Base-by-base conservation (phyloP, 2,888 invertebrate genomes). In the Epinotia brunnichana region DNA sequence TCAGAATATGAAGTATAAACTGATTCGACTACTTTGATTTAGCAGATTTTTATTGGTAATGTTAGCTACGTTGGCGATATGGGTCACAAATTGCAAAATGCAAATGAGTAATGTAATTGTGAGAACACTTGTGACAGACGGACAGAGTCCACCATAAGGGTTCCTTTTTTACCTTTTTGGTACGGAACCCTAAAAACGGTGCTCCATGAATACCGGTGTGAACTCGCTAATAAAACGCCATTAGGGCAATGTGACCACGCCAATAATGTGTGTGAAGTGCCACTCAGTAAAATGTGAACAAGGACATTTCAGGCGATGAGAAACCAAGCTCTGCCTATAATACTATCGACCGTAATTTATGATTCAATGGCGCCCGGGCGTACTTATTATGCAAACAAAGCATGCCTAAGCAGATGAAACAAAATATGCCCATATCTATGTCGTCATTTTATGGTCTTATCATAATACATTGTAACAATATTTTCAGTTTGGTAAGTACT, bases 211-310 rank as follows among this genome's bases (percentile, higher is more conserved):
- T 53, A 68, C 71, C 44, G 41, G 62, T 51, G 51, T 29, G 62
- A 69, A 69, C 57, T 68, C 21, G 24, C 56, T 73, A 63, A 69
- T 73, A 69, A 68, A 57, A 63, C 51, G 53, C 73, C 63, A 73
- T 73, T 73, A 69, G 29, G 48, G 63, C 63, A 53, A 69, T 63
- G 51, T 48, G 73, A 69, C 57, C 54, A 57, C 56, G 54, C 62
- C 57, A 73, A 73, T 63, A 63, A 69, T 54, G 61, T 61, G 41
- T 29, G 35, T 13, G 48, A 72, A 72, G 64, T 61, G 48, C 19
- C 62, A 53, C 62, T 62, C 39, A 57, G 59, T 68, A 48, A 35
- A 67, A 51, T 72, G 56, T 29, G 17, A 54, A 67, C 72, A 68
- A 72, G 68, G 68, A 69, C 57, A 53, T 21, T 63, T 29, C 56